Evolutionary conservation across 2,113 vertebrate species (phyloP), one percentile per base, ranked within the genome.

Genomic region (Raphicerus campestris): DNA sequence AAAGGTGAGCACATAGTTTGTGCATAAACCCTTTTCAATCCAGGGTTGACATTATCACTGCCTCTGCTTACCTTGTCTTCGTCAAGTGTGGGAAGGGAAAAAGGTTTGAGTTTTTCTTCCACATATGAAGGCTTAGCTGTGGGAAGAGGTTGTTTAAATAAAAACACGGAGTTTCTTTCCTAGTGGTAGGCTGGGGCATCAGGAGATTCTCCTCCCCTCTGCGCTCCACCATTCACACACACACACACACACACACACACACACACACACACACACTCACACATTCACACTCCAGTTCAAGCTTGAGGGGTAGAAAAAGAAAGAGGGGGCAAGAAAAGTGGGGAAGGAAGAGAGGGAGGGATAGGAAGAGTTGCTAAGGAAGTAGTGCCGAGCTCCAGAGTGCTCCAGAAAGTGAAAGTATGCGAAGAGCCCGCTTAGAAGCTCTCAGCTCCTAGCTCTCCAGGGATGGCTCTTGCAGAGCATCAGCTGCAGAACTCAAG

Each of bases 41-140:
- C 39, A 84, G 39, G 53, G 42, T 84, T 92, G 81, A 78, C 47
- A 75, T 77, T 55, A n/a, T 89, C 91, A 89, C 32, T 80, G 55
- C 45, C 42, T 96, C 89, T 47, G 90, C 77, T 95, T 97, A 96
- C 86, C 87, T 95, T 96, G 78, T 78, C 78, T 73, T 97, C 61
- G 5, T 39, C 87, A 96, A 97, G 47, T 47, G 15, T 61, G 77
- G 35, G 51, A 89, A 93, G 70, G 83, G 53, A 63, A 96, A 97
- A 96, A 91, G 13, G 32, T 80, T 35, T 78, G 39, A 75, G 47
- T 32, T 93, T 96, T 87, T 91, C 80, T 90, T 85, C 66, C 63
- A 93, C 22, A 93, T 61, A 39, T 51, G 56, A 92, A 90, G 84
- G 51, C 61, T 93, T 61, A 85, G 49, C 81, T 93, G 58, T 53